A percentile compares a stretch with the other conserved stretches of the same genome.
phyloP scores from a whole-genome alignment of 2,113 vertebrate genomes.

The Vireo altiloquus region DNA sequence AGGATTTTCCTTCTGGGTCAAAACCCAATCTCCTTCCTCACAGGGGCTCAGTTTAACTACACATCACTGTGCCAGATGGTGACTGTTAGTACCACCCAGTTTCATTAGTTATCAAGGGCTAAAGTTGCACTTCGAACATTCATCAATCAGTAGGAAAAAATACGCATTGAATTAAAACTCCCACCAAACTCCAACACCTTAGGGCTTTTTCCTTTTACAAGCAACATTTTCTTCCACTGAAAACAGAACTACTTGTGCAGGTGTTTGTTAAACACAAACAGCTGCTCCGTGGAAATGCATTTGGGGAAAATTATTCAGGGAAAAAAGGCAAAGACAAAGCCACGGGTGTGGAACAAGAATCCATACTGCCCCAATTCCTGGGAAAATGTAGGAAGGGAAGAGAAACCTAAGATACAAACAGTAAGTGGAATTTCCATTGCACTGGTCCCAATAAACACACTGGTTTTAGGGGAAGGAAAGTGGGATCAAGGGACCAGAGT shows the following conservation, averaged over 20 bases:
- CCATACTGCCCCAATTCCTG: conserved; percentile 37
- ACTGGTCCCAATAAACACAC: conserved; percentile 47
- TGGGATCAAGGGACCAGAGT: conserved; percentile 59
- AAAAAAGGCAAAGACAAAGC: conserved; percentile 53
- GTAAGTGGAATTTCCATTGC: conserved; percentile 71
- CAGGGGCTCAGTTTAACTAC: conserved; percentile 31
- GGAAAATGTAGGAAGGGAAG: conserved; percentile 20
- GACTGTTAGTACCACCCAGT: conserved; percentile 32
- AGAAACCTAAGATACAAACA: conserved; percentile 61
- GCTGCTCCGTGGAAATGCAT: conserved; percentile 69
- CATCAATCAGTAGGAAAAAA: conserved; percentile 74
- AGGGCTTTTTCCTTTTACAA: conserved; percentile 73
- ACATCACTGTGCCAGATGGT: conserved; percentile 26
- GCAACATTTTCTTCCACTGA: conserved; percentile 71
- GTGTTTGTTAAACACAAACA: conserved; percentile 77
- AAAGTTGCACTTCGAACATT: conserved; percentile 68
- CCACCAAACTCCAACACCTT: conserved; percentile 65
- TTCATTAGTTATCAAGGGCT: conserved; percentile 67
- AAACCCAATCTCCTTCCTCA: conserved; percentile 44
- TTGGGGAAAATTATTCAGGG: conserved; percentile 48
- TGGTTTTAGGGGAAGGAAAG: conserved; percentile 64
- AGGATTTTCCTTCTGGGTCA: conserved; percentile 46
- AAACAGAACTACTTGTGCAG: conserved; percentile 74
- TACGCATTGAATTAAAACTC: conserved; percentile 72
- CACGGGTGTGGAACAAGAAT: conserved; percentile 50